Conservation (phyloP, 2,113 vertebrate species). For the Raja brachyura region DNA sequence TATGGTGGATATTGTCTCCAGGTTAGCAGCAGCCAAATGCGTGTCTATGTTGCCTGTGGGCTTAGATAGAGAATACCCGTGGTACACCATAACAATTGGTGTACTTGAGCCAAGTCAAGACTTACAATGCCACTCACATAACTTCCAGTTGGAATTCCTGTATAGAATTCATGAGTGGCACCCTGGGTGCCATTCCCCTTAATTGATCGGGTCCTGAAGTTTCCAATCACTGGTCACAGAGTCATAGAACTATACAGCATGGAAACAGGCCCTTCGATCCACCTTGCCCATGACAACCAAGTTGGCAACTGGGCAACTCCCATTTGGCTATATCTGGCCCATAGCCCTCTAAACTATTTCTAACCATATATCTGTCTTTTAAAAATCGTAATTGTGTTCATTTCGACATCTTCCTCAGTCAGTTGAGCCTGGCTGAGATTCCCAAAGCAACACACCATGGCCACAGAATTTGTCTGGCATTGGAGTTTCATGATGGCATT, state of each 20-base stretch:
- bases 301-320: too few species aligned
- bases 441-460: background rate
- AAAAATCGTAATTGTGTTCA: too few species aligned
- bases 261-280: too few species aligned
- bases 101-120: background rate
- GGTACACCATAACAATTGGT: background rate
- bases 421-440: background rate
- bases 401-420: too few species aligned
- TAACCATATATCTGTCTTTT: too few species aligned
- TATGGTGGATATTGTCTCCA: background rate
- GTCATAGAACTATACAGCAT: too few species aligned
- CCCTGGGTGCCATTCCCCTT: background rate
- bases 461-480: background rate
- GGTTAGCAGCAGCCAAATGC: background rate
- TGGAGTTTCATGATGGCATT: background rate
- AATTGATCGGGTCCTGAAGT: background rate
- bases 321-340: too few species aligned
- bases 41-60: background rate
- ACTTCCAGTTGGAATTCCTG: background rate
- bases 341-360: too few species aligned
- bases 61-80: background rate
- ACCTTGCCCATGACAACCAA: too few species aligned
- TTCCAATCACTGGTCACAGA: background rate
- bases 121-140: background rate
- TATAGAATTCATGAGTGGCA: background rate